phyloP scores from a whole-genome alignment of 2,888 invertebrate genomes.

The Clanis bilineata region DNA sequence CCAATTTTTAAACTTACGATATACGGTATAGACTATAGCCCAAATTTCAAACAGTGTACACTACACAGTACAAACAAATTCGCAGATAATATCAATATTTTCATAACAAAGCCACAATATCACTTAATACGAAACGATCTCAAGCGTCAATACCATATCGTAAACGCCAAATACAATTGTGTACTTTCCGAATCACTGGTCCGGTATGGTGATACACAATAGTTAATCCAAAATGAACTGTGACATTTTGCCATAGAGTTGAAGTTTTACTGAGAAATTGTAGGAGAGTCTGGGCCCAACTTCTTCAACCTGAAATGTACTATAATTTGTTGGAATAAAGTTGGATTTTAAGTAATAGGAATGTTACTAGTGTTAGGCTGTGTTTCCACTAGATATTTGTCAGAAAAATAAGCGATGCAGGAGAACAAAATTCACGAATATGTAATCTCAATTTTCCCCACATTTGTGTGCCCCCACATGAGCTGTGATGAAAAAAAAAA shows the following conservation, averaged over 20 bases:
- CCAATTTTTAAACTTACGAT: too few species aligned
- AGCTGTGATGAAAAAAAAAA: too few species aligned
- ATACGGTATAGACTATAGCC: neutral
- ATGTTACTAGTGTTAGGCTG: too few species aligned
- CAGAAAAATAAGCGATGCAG: too few species aligned
- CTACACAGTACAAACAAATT: neutral
- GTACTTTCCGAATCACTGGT: neutral
- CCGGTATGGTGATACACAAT: neutral
- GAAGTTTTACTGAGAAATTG: too few species aligned
- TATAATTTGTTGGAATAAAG: neutral
- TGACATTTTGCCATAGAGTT: too few species aligned
- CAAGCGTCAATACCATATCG: neutral
- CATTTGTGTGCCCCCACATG: too few species aligned
- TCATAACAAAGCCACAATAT: neutral
- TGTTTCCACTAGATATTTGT: too few species aligned
- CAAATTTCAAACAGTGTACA: neutral
- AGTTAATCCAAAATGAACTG: neutral
- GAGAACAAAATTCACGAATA: too few species aligned
- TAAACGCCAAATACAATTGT: constrained; percentile 10
- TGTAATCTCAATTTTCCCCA: too few species aligned
- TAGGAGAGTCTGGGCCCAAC: too few species aligned
- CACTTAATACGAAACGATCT: neutral
- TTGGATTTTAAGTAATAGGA: neutral
- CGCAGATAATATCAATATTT: neutral
- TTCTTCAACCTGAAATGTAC: neutral